These are phyloP conservation scores for Gasterosteus aculeatus DNA, from an alignment of 2,113 vertebrate species.

Conservation along the genomic window DNA sequence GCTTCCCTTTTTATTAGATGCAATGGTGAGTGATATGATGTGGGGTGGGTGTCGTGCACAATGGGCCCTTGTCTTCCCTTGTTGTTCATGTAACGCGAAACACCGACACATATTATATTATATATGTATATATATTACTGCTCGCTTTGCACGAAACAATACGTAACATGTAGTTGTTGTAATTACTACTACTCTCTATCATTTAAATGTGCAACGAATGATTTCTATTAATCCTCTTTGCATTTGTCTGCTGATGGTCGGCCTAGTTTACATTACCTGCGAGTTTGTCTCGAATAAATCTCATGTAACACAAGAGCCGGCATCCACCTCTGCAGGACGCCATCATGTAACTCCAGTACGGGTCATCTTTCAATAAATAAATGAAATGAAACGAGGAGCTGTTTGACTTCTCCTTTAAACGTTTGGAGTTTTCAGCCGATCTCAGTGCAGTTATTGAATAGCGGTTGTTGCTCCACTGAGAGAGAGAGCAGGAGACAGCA, in stretches of 20 bases:
- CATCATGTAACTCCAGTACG: constrained; percentile 14
- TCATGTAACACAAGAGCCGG: not conserved
- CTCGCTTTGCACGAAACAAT: not conserved
- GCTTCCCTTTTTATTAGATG: constrained; percentile 49
- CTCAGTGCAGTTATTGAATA: not conserved
- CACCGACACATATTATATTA: not conserved
- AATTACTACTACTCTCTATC: constrained; percentile 10
- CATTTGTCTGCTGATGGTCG: not conserved
- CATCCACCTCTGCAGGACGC: constrained; percentile 3
- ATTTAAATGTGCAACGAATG: not conserved
- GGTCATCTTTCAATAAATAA: constrained; percentile 25
- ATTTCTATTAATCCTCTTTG: not conserved
- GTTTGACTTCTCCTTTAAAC: constrained; percentile 34
- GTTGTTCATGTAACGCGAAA: not conserved
- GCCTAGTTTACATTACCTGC: not conserved
- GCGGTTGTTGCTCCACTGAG: constrained; percentile 5
- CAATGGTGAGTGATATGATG: constrained; percentile 43
- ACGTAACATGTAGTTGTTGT: not conserved
- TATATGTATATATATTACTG: too few relatives aligned
- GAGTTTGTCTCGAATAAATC: not conserved
- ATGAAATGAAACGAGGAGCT: constrained; percentile 11
- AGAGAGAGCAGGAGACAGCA: not conserved
- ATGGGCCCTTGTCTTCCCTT: not conserved
- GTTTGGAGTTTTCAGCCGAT: constrained; percentile 23
- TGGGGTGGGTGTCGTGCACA: not conserved